Evolutionary conservation across 2,113 vertebrate species (phyloP).

Genomic region (Takifugu flavidus): DNA sequence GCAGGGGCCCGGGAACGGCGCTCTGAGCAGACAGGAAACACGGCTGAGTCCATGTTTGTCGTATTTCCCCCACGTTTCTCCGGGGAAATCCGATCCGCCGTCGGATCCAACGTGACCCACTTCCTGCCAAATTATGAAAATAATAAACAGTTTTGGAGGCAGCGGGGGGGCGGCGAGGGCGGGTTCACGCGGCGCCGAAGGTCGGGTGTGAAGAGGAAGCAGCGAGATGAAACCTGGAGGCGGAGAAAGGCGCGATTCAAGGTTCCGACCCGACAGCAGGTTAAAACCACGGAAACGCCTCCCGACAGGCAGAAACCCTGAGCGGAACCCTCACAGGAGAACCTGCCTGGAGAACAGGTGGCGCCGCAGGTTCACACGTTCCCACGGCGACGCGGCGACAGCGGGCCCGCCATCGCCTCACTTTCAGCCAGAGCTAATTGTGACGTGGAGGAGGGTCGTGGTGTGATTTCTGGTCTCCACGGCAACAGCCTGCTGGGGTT

Average conservation of each 20-base stretch:
- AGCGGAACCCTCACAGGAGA: too few relatives aligned
- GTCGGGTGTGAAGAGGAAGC: too few relatives aligned
- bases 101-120: slow-evolving; percentile 20
- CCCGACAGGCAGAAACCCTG: too few relatives aligned
- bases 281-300: too few relatives aligned
- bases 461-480: slow-evolving; percentile 39
- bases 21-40: slow-evolving; percentile 38
- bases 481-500: slow-evolving; percentile 23
- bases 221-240: too few relatives aligned
- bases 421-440: slow-evolving; percentile 30
- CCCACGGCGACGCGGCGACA: not conserved
- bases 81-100: slow-evolving; percentile 28
- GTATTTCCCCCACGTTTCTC: not conserved
- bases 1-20: slow-evolving; percentile 13
- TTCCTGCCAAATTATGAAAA: slow-evolving; percentile 34
- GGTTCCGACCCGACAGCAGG: too few relatives aligned
- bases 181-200: not conserved
- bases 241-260: not conserved
- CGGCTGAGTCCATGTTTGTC: not conserved
- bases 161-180: not conserved
- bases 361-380: not conserved
- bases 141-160: slow-evolving; percentile 5
- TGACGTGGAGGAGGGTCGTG: slow-evolving; percentile 29
- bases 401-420: slow-evolving; percentile 8
- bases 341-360: too few relatives aligned